Percentiles rank a stretch among this genome's conserved stretches.
Evolutionary conservation across 2,113 vertebrate species (phyloP).

Genomic region (Onychorhynchus coronatus): DNA sequence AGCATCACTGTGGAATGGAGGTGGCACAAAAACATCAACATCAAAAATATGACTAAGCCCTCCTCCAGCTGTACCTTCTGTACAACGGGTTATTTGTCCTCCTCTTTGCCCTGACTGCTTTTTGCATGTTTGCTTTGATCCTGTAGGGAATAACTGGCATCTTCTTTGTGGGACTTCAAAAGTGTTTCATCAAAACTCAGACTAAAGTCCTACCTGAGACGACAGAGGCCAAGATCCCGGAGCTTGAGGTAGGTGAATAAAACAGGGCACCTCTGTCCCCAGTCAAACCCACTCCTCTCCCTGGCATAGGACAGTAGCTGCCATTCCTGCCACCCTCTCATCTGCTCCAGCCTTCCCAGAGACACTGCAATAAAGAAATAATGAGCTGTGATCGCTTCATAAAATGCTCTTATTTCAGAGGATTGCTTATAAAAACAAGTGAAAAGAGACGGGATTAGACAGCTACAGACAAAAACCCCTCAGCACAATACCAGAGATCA

Average conservation of each 20-base stretch:
- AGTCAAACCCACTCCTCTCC: background rate
- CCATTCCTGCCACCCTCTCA: background rate
- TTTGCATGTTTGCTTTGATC: slow-evolving; percentile 16
- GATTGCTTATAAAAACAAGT: slow-evolving; percentile 54
- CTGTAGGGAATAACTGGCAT: slow-evolving; percentile 79
- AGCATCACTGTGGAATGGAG: background rate
- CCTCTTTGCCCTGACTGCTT: background rate
- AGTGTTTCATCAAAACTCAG: slow-evolving; percentile 83
- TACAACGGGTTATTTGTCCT: background rate
- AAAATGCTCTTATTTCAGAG: slow-evolving; percentile 40
- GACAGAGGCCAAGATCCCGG: slow-evolving; percentile 69
- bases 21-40: background rate
- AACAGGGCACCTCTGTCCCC: background rate
- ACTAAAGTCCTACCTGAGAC: slow-evolving; percentile 79
- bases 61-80: background rate
- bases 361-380: background rate
- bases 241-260: slow-evolving; percentile 73
- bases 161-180: slow-evolving; percentile 82
- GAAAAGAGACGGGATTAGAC: slow-evolving; percentile 25
- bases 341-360: background rate
- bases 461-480: slow-evolving; percentile 32
- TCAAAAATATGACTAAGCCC: background rate
- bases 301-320: rapidly evolving
- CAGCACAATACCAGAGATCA: slow-evolving; percentile 2
- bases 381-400: slow-evolving; percentile 27